These are phyloP conservation scores for Autographa pulchrina DNA, from an alignment of 2,888 invertebrate species.

Conservation along the genomic window DNA sequence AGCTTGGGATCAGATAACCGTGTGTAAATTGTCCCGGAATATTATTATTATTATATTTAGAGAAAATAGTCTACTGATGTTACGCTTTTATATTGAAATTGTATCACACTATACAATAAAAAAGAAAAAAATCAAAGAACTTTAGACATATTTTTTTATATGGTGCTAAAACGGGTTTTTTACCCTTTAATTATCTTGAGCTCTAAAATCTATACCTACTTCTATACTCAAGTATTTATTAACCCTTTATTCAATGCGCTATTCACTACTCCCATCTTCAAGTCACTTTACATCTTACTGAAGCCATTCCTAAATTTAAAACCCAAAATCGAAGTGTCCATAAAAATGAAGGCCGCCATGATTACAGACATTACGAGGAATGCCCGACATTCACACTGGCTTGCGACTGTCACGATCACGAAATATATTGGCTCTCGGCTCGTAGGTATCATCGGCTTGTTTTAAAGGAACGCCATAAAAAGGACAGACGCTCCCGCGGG, in stretches of 20 bases:
- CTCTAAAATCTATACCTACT: neutral
- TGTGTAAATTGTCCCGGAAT: too few relatives aligned
- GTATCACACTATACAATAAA: too few relatives aligned
- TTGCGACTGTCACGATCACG: conserved; percentile 53
- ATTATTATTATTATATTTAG: too few relatives aligned
- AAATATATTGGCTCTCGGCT: conserved; percentile 55
- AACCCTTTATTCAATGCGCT: neutral
- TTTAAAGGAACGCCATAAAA: conserved; percentile 69
- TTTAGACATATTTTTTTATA: too few relatives aligned
- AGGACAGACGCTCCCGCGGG: conserved; percentile 63
- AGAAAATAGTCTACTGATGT: too few relatives aligned
- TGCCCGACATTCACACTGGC: conserved; percentile 46
- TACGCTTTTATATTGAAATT: too few relatives aligned
- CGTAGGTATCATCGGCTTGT: conserved; percentile 63
- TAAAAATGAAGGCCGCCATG: conserved; percentile 38
- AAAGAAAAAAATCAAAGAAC: too few relatives aligned
- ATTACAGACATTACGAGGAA: conserved; percentile 51
- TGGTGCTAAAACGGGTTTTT: too few relatives aligned
- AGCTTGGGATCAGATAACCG: too few relatives aligned
- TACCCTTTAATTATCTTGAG: too few relatives aligned
- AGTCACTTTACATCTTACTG: neutral
- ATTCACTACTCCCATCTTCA: neutral
- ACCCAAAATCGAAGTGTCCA: conserved; percentile 6
- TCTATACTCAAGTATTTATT: neutral
- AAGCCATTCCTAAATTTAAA: conserved; percentile 4